Evolutionary conservation across 2,888 invertebrate species (phyloP).

Genomic region (Lamellibrachia columna): DNA sequence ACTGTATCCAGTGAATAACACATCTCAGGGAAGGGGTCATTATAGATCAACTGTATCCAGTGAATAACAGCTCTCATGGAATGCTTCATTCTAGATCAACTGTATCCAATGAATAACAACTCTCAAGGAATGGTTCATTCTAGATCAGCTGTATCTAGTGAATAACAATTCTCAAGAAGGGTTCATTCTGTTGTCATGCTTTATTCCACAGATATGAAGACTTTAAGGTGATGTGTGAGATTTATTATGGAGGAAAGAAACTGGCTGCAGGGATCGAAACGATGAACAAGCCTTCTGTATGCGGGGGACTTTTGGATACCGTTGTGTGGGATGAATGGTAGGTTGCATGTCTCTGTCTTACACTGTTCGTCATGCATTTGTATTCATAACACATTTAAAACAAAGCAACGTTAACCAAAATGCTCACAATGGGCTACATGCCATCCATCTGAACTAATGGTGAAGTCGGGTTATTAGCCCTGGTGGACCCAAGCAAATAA

Average conservation of each 20-base stretch:
- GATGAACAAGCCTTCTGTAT: conserved; percentile 72
- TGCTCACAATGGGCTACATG: not conserved
- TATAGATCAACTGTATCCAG: too few species aligned
- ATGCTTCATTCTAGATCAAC: not conserved
- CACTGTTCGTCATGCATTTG: too few species aligned
- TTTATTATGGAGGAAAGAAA: conserved; percentile 87
- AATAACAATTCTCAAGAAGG: not conserved
- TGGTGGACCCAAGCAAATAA: not conserved
- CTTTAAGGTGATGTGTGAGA: conserved; percentile 84
- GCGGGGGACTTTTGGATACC: conserved; percentile 80
- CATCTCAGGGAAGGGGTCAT: too few species aligned
- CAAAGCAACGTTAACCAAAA: too few species aligned
- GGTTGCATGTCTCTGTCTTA: conserved; percentile 46
- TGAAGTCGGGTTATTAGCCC: not conserved
- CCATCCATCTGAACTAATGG: not conserved
- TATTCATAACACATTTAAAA: too few species aligned
- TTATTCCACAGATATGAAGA: conserved; percentile 72
- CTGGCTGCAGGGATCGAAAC: conserved; percentile 79
- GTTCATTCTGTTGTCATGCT: not conserved
- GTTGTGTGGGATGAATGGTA: conserved; percentile 89
- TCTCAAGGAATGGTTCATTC: conserved; percentile 20
- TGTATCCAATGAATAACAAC: conserved; percentile 27
- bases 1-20: not conserved
- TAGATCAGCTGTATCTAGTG: not conserved
- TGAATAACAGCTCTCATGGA: too few species aligned